Base-by-base conservation (phyloP, 2,113 vertebrate species). In the Chaetops frenatus region DNA sequence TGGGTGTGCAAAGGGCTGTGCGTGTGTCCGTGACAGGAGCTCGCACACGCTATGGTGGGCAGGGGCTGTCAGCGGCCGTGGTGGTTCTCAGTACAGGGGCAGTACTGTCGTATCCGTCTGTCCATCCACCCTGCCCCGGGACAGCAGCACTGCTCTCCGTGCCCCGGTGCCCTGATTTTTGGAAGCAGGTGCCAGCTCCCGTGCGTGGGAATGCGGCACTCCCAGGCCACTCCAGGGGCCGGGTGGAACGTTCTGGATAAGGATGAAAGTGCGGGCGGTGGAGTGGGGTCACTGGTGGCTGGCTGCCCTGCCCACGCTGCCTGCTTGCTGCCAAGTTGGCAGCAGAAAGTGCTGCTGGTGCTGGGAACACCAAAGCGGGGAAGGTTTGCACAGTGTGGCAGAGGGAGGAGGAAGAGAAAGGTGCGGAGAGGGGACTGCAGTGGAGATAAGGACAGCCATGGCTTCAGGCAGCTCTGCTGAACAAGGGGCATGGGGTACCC, bases 111-210 rank as follows among this genome's bases (percentile, higher is more conserved):
- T 15, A 36, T 23, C 86, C 4, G 1, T 56, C 27, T 27, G n/a
- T 42, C 56, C 0, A 3, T 31, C 35, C 35, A 20, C 4, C 18
- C 27, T 1, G 0, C 19, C 56, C 64, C 54, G 3, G 1, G 20
- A 11, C 12, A 15, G 62, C 70, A 31, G 79, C 47, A 6, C 62
- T 77, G 15, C 25, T 4, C n/a, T 4, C 2, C 10, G 1, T 70
- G 62, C 56, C 54, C 21, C 6, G 50, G 5, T 72, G 76, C 66
- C 50, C 86, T 28, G 71, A 42, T 24, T 36, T 62, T 36, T 14
- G 42, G 71, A 22, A 83, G 64, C 48, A 6, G 36, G 20, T 44
- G 60, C 36, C 60, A 45, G 71, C 42, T 76, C 35, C 50, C 0
- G 12, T 33, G n/a, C 2, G 29, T 90, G 89, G 89, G 94, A 95